A percentile compares a stretch with the other conserved stretches of the same genome.
Conservation (phyloP, 1,140 invertebrate species). For the Neuroterus valhalla region DNA sequence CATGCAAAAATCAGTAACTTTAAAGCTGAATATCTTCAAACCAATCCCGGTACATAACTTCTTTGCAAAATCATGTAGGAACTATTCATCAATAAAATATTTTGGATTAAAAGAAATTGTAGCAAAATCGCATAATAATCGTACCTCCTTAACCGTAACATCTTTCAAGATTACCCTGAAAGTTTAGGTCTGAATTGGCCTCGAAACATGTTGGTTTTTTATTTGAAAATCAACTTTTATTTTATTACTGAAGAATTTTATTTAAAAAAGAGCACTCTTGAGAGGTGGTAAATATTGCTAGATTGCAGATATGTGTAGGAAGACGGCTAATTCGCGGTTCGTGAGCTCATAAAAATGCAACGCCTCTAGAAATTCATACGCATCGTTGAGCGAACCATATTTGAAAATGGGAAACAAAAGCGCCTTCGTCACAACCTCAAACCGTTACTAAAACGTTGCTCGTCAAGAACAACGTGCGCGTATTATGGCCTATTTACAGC, state of each 20-base stretch:
- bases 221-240: too few species aligned
- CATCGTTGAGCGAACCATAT: conserved; percentile 53
- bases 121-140: too few species aligned
- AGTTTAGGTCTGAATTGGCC: too few species aligned
- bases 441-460: conserved; percentile 2
- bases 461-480: not conserved
- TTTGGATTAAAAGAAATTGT: too few species aligned
- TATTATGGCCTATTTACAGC: not conserved
- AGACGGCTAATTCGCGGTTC: conserved; percentile 58
- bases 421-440: conserved; percentile 29
- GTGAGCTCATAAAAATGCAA: conserved; percentile 64
- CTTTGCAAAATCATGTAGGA: too few species aligned
- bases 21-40: too few species aligned
- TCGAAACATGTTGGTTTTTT: too few species aligned
- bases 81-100: too few species aligned
- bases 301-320: conserved; percentile 27
- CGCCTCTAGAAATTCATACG: conserved; percentile 61
- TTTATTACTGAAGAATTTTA: not conserved
- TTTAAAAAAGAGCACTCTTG: not conserved
- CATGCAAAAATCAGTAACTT: too few species aligned
- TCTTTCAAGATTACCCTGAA: too few species aligned
- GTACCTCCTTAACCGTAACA: too few species aligned
- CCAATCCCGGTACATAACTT: too few species aligned
- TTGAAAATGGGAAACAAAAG: conserved; percentile 62
- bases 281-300: conserved; percentile 4